phyloP scores from a whole-genome alignment of 2,797 vertebrate genomes.

The Mus caroli region DNA sequence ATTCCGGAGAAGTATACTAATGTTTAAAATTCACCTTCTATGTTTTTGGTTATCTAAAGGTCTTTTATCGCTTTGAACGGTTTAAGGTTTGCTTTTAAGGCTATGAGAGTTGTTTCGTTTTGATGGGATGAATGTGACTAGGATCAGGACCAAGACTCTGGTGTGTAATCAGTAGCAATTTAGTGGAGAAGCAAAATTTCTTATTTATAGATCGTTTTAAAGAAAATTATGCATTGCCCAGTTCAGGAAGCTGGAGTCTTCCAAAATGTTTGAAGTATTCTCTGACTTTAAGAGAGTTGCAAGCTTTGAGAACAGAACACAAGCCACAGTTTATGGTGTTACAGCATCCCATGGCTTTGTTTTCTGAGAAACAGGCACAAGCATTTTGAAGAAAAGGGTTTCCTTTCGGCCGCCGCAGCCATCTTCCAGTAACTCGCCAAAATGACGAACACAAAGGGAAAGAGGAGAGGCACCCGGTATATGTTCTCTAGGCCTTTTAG shows the following conservation, averaged over 20 bases:
- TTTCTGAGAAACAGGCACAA: constrained; percentile 5
- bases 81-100: constrained; percentile 44
- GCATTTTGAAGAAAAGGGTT: constrained; percentile 15
- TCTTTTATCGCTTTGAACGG: constrained; percentile 16
- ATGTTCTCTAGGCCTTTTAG: too few species aligned
- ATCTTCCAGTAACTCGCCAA: too few species aligned
- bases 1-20: background rate
- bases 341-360: background rate
- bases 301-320: constrained; percentile 51
- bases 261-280: constrained; percentile 52
- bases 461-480: too few species aligned
- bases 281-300: constrained; percentile 35
- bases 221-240: constrained; percentile 46
- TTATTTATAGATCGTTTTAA: constrained; percentile 63
- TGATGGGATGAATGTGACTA: background rate
- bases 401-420: too few species aligned
- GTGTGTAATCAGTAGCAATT: constrained; percentile 42
- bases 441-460: too few species aligned
- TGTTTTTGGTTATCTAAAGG: constrained; percentile 49
- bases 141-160: constrained; percentile 36
- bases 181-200: constrained; percentile 63
- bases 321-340: constrained; percentile 16
- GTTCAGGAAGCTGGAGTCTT: constrained; percentile 65
- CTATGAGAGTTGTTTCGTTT: constrained; percentile 11
- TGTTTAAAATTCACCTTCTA: constrained; percentile 53